Percentiles rank a stretch among this genome's conserved stretches.
phyloP scores from a whole-genome alignment of 2,113 vertebrate genomes.

The Eublepharis macularius region DNA sequence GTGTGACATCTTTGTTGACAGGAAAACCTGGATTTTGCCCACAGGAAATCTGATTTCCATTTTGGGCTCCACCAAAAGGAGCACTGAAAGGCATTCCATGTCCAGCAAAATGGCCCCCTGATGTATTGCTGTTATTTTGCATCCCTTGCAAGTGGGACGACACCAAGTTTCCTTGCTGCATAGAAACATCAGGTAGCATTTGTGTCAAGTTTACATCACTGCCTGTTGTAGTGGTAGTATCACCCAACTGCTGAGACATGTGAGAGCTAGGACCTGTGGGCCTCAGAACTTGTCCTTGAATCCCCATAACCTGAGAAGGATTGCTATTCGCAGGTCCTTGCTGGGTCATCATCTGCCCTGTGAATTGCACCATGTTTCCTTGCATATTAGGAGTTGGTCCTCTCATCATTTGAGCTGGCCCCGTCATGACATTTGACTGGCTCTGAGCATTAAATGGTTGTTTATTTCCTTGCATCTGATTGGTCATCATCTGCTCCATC shows the following conservation, averaged over 20 bases:
- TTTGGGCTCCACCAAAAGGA: slow-evolving; percentile 75
- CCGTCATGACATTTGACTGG: slow-evolving; percentile 86
- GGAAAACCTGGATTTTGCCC: slow-evolving; percentile 89
- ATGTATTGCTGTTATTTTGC: slow-evolving; percentile 78
- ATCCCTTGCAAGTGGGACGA: slow-evolving; percentile 93
- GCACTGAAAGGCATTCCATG: slow-evolving; percentile 88
- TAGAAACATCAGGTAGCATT: slow-evolving; percentile 92
- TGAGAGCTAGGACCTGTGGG: slow-evolving; percentile 82
- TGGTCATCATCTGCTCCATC: slow-evolving; percentile 97
- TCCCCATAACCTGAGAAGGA: slow-evolving; percentile 89
- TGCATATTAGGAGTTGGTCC: slow-evolving; percentile 91
- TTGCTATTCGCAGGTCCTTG: slow-evolving; percentile 89
- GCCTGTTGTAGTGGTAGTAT: slow-evolving; percentile 74
- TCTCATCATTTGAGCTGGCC: slow-evolving; percentile 91
- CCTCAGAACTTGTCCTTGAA: slow-evolving; percentile 92
- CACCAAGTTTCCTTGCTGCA: slow-evolving; percentile 91
- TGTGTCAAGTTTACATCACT: slow-evolving; percentile 84
- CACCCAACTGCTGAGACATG: slow-evolving; percentile 85
- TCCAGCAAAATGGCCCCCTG: slow-evolving; percentile 87
- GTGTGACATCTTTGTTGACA: slow-evolving; percentile 94
- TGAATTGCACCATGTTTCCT: slow-evolving; percentile 91
- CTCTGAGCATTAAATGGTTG: slow-evolving; percentile 89
- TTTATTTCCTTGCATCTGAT: slow-evolving; percentile 94
- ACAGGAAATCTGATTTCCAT: slow-evolving; percentile 89
- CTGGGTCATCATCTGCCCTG: slow-evolving; percentile 85